These are phyloP conservation scores for Drosophila lacicola DNA, from an alignment of 2,888 invertebrate genomes.

Conservation along the genomic window DNA sequence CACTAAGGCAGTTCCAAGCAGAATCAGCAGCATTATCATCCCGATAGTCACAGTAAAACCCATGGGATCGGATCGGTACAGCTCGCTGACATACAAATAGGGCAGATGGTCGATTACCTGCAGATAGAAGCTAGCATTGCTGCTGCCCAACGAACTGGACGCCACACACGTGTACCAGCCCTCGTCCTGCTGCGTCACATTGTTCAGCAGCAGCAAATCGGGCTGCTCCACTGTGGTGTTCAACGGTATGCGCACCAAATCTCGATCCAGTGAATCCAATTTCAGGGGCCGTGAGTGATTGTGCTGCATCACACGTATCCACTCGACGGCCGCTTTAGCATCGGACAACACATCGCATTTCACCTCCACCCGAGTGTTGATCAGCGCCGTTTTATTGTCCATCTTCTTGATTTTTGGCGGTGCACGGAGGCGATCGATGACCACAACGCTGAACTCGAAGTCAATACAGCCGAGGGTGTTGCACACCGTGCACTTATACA, in stretches of 20 bases:
- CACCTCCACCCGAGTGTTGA: slow-evolving; percentile 90
- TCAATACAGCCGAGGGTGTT: slow-evolving; percentile 92
- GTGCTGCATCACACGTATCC: slow-evolving; percentile 87
- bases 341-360: slow-evolving; percentile 94
- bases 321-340: slow-evolving; percentile 92
- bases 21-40: slow-evolving; percentile 86
- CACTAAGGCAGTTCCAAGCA: slow-evolving; percentile 85
- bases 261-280: slow-evolving; percentile 1
- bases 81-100: slow-evolving; percentile 55
- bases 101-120: slow-evolving; percentile 87
- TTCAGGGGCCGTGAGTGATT: slow-evolving; percentile 47
- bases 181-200: slow-evolving; percentile 94
- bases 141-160: slow-evolving; percentile 93
- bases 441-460: slow-evolving; percentile 89
- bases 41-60: slow-evolving; percentile 87
- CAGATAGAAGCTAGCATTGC: slow-evolving; percentile 93
- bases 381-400: slow-evolving; percentile 91
- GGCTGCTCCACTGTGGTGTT: slow-evolving; percentile 58
- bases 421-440: slow-evolving; percentile 92
- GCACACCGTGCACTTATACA: slow-evolving; percentile 94
- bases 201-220: slow-evolving; percentile 91
- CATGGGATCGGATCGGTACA: slow-evolving; percentile 85
- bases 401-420: slow-evolving; percentile 94
- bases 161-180: slow-evolving; percentile 99
- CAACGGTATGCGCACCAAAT: slow-evolving; percentile 35